A percentile compares a stretch with the other conserved stretches of the same genome.
Evolutionary conservation across 2,113 vertebrate species (phyloP).

Genomic region (Xiphias gladius): DNA sequence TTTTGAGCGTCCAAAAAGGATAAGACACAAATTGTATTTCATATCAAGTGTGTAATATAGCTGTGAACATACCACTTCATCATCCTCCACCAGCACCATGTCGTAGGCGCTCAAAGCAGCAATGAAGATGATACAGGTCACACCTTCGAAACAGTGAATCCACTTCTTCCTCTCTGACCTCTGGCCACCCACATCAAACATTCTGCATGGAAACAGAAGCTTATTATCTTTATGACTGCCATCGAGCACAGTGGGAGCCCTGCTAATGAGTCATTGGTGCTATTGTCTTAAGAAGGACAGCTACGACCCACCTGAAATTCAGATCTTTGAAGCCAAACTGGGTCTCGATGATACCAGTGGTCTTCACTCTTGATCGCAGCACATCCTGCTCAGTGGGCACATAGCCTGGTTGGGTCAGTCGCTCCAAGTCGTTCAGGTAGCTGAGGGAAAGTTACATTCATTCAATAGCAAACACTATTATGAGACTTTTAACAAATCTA

Average conservation of each 20-base stretch:
- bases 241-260: no score
- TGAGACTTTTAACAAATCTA: not conserved
- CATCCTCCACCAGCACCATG: slow-evolving; percentile 95
- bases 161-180: slow-evolving; percentile 98
- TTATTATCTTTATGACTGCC: not conserved
- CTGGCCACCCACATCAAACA: slow-evolving; percentile 98
- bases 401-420: slow-evolving; percentile 92
- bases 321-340: slow-evolving; percentile 96
- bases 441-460: slow-evolving; percentile 70
- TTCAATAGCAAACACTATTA: not conserved
- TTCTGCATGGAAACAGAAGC: slow-evolving; percentile 81
- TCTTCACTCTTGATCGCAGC: slow-evolving; percentile 96
- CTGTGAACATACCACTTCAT: slow-evolving; percentile 89
- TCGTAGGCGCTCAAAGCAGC: slow-evolving; percentile 97
- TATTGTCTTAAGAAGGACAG: not conserved
- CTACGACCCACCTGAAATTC: slow-evolving; percentile 90
- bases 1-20: not conserved
- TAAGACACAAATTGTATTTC: not conserved
- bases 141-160: slow-evolving; percentile 99
- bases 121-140: slow-evolving; percentile 98
- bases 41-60: not conserved
- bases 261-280: not conserved
- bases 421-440: slow-evolving; percentile 94
- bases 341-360: slow-evolving; percentile 97
- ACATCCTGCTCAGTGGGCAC: slow-evolving; percentile 98